A percentile compares a stretch with the other conserved stretches of the same genome.
Conservation (phyloP, 2,113 vertebrate genomes). For the Oncorhynchus mykiss region DNA sequence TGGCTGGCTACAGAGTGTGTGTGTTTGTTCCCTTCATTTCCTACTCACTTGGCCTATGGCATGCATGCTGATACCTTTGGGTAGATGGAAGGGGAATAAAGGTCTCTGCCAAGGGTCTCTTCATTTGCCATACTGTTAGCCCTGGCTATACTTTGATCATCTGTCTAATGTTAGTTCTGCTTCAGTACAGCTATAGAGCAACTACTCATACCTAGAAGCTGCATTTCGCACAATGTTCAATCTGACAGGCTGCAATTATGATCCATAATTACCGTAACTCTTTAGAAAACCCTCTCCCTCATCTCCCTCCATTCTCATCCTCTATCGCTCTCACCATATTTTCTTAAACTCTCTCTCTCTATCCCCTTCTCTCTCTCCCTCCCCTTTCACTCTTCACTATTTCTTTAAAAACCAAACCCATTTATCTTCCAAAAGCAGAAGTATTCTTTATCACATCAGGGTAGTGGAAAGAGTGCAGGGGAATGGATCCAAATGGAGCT, state of each 20-base stretch:
- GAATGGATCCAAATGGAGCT: conserved; percentile 26
- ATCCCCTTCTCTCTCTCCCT: conserved; percentile 7
- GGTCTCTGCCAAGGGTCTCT: not conserved
- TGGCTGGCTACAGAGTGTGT: conserved; percentile 4
- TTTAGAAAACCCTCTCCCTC: conserved; percentile 25
- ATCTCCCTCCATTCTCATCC: conserved; percentile 1
- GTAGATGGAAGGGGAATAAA: not conserved
- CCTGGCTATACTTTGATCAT: not conserved
- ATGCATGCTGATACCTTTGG: not conserved
- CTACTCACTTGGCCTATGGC: conserved; percentile 3
- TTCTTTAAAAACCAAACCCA: conserved; percentile 25
- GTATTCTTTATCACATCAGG: conserved; percentile 39
- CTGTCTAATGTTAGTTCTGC: conserved; percentile 30
- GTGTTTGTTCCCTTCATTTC: conserved; percentile 7
- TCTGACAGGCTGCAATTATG: conserved; percentile 30
- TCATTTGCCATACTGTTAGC: not conserved
- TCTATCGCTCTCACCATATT: conserved; percentile 6
- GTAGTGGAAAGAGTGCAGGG: conserved; percentile 28
- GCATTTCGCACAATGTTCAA: conserved; percentile 29
- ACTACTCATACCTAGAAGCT: conserved; percentile 11
- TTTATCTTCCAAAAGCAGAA: conserved; percentile 44
- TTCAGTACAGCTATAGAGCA: conserved; percentile 40
- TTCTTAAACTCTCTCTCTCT: not conserved
- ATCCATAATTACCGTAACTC: conserved; percentile 42
- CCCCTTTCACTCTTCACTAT: not conserved